Conservation (phyloP, 2,888 invertebrate species). For the Drepana falcataria region DNA sequence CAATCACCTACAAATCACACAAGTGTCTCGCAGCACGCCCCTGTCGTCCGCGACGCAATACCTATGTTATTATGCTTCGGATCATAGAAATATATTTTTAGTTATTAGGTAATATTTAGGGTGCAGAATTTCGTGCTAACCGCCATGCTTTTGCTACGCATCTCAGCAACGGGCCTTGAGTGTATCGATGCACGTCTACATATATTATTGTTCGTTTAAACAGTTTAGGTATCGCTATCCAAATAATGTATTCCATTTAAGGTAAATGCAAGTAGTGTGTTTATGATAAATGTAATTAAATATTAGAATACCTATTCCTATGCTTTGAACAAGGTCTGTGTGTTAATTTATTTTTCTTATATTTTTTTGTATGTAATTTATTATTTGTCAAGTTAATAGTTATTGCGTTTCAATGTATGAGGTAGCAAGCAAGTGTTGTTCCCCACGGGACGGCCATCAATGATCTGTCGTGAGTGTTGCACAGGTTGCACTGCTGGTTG, state of each 20-base stretch:
- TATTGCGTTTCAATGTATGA: conserved; percentile 45
- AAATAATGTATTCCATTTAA: conserved; percentile 73
- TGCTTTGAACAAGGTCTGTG: conserved; percentile 73
- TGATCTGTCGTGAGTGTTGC: conserved; percentile 56
- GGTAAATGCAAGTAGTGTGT: conserved; percentile 67
- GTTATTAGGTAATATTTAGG: conserved; percentile 59
- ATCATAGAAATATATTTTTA: conserved; percentile 58
- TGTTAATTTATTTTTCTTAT: conserved; percentile 73
- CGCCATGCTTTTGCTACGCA: conserved; percentile 72
- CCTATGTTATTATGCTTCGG: conserved; percentile 47
- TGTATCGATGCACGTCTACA: conserved; percentile 27
- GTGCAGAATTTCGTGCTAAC: conserved; percentile 74
- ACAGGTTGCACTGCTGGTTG: conserved; percentile 49
- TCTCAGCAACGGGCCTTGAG: conserved; percentile 64
- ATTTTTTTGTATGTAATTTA: conserved; percentile 58
- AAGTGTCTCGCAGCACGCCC: conserved; percentile 26
- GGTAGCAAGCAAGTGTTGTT: conserved; percentile 45
- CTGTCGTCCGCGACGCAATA: conserved; percentile 16
- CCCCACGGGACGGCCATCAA: conserved; percentile 41
- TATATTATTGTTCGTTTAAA: conserved; percentile 45
- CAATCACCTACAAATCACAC: conserved; percentile 29
- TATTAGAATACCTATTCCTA: conserved; percentile 55
- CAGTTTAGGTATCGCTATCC: conserved; percentile 59
- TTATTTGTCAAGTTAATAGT: conserved; percentile 68
- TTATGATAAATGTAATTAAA: conserved; percentile 59